Base-by-base conservation (phyloP, 2,797 vertebrate genomes). In the Mormyrus proboscirostris region DNA sequence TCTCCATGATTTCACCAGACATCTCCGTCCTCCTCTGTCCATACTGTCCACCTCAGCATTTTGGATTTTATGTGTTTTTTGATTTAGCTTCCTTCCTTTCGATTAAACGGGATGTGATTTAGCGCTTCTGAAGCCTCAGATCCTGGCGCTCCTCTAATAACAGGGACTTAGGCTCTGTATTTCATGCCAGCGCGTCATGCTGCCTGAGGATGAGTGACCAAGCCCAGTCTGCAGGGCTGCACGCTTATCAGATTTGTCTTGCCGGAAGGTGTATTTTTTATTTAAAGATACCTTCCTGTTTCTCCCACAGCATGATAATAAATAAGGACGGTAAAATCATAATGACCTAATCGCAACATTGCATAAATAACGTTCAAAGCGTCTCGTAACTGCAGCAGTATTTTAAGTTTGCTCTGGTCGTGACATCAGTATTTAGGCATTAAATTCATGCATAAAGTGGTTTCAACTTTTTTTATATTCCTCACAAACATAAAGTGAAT, bases 251-350 rank as follows among this genome's bases (percentile, higher is more conserved):
- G 62, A 91, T 91, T 88, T 83, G 89, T 89, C 89, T 90, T 88
- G 10, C 9, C 22, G 90, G 41, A 53, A 88, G 89, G 82, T 51
- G 69, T 87, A 82, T 88, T 57, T 89, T 92, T 90, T 91, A 84
- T 84, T 90, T 88, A 83, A 90, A 12, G 1, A 47, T 69, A 10
- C 25, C 88, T 91, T 50, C 91, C 90, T 88, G 2, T 90, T 90
- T 89, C 90, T 91, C 89, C 92, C 84, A 90, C 91, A 90, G 85
- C 88, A 57, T 86, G 90, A 57, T 22, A 90, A 90, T 94, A 94
- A 95, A 94, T 94, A 92, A 89, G 91, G 91, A 44, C 19, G 79
- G 16, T 89, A 86, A 86, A 90, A 92, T 93, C 88, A 94, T 94
- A 92, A 88, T 79, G 88, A 89, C 88, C 86, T 89, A n/a, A 90